Evolutionary conservation across 2,113 vertebrate genomes (phyloP).

Genomic region (Spea bombifrons): DNA sequence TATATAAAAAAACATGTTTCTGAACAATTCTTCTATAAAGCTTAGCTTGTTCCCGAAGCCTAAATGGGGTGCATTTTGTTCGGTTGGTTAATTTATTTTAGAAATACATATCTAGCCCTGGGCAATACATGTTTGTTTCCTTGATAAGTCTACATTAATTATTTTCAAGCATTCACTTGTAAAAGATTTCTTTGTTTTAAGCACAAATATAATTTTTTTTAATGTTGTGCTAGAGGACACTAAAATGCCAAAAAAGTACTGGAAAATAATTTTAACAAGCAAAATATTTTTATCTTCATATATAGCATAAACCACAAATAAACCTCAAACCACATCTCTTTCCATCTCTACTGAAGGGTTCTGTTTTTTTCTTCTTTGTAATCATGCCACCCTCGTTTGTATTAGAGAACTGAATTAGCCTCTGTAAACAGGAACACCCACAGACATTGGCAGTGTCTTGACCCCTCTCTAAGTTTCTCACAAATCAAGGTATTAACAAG

Average conservation of each 20-base stretch:
- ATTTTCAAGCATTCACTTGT: not conserved
- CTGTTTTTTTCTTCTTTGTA: slow-evolving; percentile 59
- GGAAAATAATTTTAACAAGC: slow-evolving; percentile 50
- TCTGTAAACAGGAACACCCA: slow-evolving; percentile 37
- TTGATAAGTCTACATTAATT: slow-evolving; percentile 10
- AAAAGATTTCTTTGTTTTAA: slow-evolving; percentile 25
- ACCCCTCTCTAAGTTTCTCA: not conserved
- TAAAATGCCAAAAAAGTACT: slow-evolving; percentile 33
- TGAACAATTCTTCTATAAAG: not conserved
- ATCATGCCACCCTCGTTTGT: slow-evolving; percentile 53
- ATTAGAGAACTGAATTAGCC: slow-evolving; percentile 49
- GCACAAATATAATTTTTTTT: not conserved
- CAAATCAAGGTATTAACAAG: not conserved
- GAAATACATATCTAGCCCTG: not conserved
- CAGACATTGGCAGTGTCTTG: not conserved
- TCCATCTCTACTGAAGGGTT: slow-evolving; percentile 67
- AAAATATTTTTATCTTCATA: slow-evolving; percentile 38
- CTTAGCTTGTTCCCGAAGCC: not conserved
- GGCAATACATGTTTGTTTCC: not conserved
- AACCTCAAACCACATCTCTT: slow-evolving; percentile 69
- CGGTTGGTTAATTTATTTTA: not conserved
- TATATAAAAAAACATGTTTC: too few relatives aligned
- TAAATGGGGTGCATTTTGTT: not conserved
- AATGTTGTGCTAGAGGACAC: not conserved
- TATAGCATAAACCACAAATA: slow-evolving; percentile 64